These are phyloP conservation scores for Spheniscus humboldti DNA, from an alignment of 2,797 vertebrate species.

Conservation along the genomic window DNA sequence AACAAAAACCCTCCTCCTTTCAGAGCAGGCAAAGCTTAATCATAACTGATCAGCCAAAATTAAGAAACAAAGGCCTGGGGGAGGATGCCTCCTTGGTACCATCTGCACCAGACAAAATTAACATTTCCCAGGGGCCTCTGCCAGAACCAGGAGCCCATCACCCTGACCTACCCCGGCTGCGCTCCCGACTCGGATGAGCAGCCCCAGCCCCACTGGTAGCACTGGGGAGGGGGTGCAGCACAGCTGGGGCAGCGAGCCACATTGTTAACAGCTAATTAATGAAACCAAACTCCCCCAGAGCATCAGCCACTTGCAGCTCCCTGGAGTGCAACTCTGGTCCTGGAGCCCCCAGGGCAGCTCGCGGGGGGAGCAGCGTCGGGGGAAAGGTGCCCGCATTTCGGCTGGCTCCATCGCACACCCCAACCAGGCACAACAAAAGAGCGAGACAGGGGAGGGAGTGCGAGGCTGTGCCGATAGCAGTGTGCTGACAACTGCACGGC, in stretches of 20 bases:
- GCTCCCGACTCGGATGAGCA: background rate
- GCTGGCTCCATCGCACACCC: background rate
- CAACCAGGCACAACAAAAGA: background rate
- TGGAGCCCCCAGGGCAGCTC: background rate
- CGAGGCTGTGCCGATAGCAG: accelerated
- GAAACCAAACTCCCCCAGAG: background rate
- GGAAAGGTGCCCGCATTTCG: accelerated
- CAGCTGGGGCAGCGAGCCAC: too few relatives aligned
- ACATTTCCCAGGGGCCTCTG: background rate
- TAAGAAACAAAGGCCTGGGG: slow-evolving; percentile 27
- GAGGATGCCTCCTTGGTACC: background rate
- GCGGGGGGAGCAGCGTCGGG: accelerated
- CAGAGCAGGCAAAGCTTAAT: background rate
- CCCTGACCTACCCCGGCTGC: accelerated
- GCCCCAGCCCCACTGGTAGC: background rate
- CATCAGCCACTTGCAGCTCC: background rate
- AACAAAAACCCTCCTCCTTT: background rate
- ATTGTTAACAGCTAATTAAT: accelerated
- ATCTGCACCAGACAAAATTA: slow-evolving; percentile 19
- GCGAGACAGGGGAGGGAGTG: background rate
- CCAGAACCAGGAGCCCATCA: background rate
- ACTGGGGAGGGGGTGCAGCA: accelerated
- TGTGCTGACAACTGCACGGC: accelerated
- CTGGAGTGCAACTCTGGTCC: accelerated
- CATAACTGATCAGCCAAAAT: background rate